These are phyloP conservation scores for Dolichoris vasculosae DNA, from an alignment of 1,140 invertebrate genomes.

Conservation along the genomic window DNA sequence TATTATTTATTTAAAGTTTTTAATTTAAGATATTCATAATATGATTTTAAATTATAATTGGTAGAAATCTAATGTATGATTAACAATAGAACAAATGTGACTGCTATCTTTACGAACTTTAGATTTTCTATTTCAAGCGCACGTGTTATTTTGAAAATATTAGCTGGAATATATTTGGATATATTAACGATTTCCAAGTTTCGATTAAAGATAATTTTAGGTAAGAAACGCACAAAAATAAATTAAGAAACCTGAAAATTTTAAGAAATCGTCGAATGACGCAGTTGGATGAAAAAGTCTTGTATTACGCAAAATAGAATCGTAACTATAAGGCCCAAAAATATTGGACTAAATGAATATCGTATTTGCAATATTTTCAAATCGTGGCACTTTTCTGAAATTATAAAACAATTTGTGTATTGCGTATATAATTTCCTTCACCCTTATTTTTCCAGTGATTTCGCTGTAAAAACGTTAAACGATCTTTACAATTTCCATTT, in stretches of 20 bases:
- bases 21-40: too few relatives aligned
- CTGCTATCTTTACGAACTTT: neutral
- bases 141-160: neutral
- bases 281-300: neutral
- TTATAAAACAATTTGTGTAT: neutral
- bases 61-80: too few relatives aligned
- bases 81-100: too few relatives aligned
- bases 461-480: neutral
- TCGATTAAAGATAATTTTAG: neutral
- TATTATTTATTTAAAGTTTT: too few relatives aligned
- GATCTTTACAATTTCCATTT: neutral
- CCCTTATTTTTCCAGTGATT: neutral
- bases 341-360: neutral
- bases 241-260: neutral
- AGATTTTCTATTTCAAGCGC: too few relatives aligned
- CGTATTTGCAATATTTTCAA: neutral
- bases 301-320: neutral
- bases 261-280: neutral
- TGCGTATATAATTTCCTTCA: neutral
- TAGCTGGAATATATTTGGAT: too few relatives aligned
- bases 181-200: neutral
- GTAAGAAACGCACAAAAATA: neutral
- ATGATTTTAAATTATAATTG: too few relatives aligned
- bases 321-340: neutral
- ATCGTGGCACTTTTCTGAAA: neutral